Base-by-base conservation (phyloP, 2,113 vertebrate genomes). In the Oceanites oceanicus region DNA sequence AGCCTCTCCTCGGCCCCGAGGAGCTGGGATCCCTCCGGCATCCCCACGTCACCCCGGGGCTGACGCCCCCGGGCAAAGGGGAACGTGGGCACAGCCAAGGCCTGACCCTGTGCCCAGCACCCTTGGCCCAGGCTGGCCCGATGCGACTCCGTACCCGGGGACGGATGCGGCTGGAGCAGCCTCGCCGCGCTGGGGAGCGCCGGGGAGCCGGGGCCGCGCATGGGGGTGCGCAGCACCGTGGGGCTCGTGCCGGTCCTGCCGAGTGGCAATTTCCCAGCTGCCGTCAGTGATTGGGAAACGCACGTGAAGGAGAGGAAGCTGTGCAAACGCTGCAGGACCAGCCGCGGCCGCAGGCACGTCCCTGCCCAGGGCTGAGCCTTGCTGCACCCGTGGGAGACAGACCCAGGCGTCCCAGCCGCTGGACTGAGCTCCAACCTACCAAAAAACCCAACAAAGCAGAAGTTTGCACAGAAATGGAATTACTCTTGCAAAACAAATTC, bases 221-320 rank as follows among this genome's bases (percentile, higher is more conserved):
- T 0, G 4, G 38, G 1, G 2, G 44, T 6, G 12, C 45, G 56
- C 50, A 49, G 66, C 32, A 16, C 19, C 2, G 0, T 9, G 19
- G 21, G 26, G 32, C 17, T 81, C 26, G 20, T 3, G 0, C 5
- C 0, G 0, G 23, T n/a, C 70, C 25, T 19, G 23, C n/a, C 1
- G 3, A 45, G 44, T 1, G 0, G 19, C 15, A 11, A 3, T 26
- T n/a, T 40, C 56, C 40, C 56, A 56, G 22, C 23, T 52, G 58
- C 27, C 2, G 0, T 17, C n/a, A 23, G 30, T 10, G 55, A 76
- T 34, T 3, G 4, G 42, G 36, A 50, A 62, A 55, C 0, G 8
- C 11, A 6, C 1, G 1, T 8, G 53, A 42, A 68, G 36, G 38
- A 53, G 40, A 30, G 25, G 44, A 50, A 67, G 19, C 1, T 4